phyloP scores from a whole-genome alignment of 2,888 invertebrate species.

The Polydesmus complanatus region DNA sequence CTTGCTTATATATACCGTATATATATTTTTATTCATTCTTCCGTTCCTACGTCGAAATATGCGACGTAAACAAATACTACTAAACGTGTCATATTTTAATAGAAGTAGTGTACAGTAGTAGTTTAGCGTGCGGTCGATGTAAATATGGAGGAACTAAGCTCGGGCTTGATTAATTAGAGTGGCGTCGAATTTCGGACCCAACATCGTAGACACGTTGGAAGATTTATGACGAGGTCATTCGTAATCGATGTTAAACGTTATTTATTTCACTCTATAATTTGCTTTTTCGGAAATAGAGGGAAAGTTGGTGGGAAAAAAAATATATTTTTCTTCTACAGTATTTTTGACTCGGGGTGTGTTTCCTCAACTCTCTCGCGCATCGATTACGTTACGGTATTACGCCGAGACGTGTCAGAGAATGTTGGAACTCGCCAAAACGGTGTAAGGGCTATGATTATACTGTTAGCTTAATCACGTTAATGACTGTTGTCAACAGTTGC shows the following conservation, averaged over 20 bases:
- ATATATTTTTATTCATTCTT: too few relatives aligned
- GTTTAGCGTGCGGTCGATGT: too few relatives aligned
- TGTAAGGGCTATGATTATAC: neutral
- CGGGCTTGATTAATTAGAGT: neutral
- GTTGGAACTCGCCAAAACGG: too few relatives aligned
- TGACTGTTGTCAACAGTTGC: neutral
- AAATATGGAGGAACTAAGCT: too few relatives aligned
- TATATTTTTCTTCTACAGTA: too few relatives aligned
- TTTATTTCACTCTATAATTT: neutral
- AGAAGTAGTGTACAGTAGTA: too few relatives aligned
- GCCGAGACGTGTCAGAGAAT: too few relatives aligned
- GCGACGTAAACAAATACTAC: neutral
- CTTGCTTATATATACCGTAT: neutral
- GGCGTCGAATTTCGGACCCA: neutral
- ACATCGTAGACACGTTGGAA: neutral
- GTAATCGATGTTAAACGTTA: neutral
- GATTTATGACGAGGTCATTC: neutral
- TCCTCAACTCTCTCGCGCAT: too few relatives aligned
- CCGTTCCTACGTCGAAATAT: neutral
- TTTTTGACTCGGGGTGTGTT: neutral
- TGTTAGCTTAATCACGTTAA: neutral
- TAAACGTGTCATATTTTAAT: too few relatives aligned
- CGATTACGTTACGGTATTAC: too few relatives aligned
- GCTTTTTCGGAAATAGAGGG: too few relatives aligned
- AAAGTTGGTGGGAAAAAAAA: too few relatives aligned